Evolutionary conservation across 1,140 invertebrate species (phyloP), one percentile per base, ranked within the genome.

Genomic region (Drosophila prosaltans): DNA sequence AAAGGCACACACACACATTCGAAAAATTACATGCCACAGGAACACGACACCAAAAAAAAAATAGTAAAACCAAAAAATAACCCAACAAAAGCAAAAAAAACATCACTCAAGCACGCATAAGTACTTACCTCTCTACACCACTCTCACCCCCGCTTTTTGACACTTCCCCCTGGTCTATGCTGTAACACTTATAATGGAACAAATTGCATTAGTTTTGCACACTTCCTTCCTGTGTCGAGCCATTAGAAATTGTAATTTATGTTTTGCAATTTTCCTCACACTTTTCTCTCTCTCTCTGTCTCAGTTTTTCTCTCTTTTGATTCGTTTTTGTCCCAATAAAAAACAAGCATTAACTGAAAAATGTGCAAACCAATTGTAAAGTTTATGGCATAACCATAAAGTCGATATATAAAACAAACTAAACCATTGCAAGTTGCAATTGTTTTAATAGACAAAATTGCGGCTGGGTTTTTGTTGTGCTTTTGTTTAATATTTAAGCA

Each of bases 171-270:
- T 36, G 9, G 21, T 8, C 45, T 26, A 2, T 8, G 1, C 45
- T 51, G 21, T 51, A 7, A 51, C 28, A 58, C 30, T 57, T 41
- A 36, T 11, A 28, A 28, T 30, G 26, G 24, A 32, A 76, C 72
- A 78, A 86, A 88, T 80, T 80, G 83, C 83, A 82, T 86, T 86
- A 80, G 75, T 88, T 82, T 65, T 58, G 72, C 76, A 59, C 76
- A 80, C 70, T 65, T 78, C 45, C 70, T 41, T 51, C 45, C 45
- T 51, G 55, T 39, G 55, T 39, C 21, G n/a, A 32, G 16, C 75
- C 54, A 67, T 79, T 75, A 57, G 54, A 45, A 61, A 69, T 40
- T 73, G 60, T 55, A 16, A 65, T 86, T 81, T 82, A 73, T 61
- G 74, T 58, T 30, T 72, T 81, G 62, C 54, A 69, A 68, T 72